A percentile compares a stretch with the other conserved stretches of the same genome.
phyloP scores from a whole-genome alignment of 2,888 invertebrate genomes.

The Metopia argyrocephala region DNA sequence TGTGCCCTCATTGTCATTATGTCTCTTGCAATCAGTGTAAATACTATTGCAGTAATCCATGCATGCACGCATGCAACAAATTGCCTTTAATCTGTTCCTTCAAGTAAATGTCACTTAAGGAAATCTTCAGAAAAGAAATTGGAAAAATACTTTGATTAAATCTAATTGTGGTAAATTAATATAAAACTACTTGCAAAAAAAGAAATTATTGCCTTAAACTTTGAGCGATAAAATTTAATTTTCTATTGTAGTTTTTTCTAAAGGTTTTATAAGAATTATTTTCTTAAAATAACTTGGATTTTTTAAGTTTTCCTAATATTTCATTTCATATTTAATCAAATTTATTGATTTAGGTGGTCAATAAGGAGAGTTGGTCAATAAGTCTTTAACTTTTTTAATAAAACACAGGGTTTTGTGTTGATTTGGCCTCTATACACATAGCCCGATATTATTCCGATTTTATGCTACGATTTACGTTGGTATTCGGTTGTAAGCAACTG shows the following conservation, averaged over 20 bases:
- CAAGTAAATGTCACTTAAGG: slow-evolving; percentile 61
- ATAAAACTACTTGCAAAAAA: slow-evolving; percentile 33
- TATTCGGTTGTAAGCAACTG: no score
- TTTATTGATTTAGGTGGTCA: no score
- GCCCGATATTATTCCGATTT: no score
- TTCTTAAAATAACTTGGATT: no score
- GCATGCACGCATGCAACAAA: slow-evolving; percentile 56
- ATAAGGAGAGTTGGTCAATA: no score
- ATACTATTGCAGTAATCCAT: slow-evolving; percentile 25
- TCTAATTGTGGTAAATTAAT: slow-evolving; percentile 60
- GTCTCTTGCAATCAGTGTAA: slow-evolving; percentile 14
- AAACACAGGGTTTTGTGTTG: no score
- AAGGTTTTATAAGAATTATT: no score
- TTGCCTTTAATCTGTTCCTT: slow-evolving; percentile 63
- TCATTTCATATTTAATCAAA: no score
- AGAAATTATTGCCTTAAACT: slow-evolving; percentile 15
- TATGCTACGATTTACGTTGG: no score
- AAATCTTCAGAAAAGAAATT: slow-evolving; percentile 56
- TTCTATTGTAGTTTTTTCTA: not conserved
- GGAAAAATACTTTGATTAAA: slow-evolving; percentile 53
- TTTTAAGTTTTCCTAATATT: no score
- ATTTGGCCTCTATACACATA: no score
- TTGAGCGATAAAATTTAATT: slow-evolving; percentile 9
- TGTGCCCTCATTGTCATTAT: slow-evolving; percentile 57
- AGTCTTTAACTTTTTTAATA: no score